phyloP scores from a whole-genome alignment of 2,888 invertebrate species.

The Mellilla xanthometata region DNA sequence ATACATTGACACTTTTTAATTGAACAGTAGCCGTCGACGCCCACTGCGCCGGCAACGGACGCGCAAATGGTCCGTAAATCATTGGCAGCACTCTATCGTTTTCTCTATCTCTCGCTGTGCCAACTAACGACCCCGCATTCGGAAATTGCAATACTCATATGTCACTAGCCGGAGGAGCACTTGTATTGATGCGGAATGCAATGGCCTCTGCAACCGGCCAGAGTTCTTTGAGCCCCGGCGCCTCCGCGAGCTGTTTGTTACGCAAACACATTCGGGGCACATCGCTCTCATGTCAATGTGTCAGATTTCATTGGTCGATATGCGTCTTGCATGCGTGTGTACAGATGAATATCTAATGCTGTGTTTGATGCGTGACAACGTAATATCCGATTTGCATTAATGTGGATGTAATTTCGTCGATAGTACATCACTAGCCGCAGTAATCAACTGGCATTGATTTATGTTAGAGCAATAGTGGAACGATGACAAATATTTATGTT shows the following conservation, averaged over 20 bases:
- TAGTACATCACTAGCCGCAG: background rate
- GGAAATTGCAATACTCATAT: slow-evolving; percentile 76
- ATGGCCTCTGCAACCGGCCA: slow-evolving; percentile 49
- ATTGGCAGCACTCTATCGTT: slow-evolving; percentile 51
- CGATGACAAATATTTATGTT: no score
- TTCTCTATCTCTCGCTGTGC: slow-evolving; percentile 47
- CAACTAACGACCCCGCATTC: slow-evolving; percentile 63
- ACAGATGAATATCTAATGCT: slow-evolving; percentile 48
- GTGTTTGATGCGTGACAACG: slow-evolving; percentile 37
- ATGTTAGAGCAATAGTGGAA: no score
- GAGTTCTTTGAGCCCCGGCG: slow-evolving; percentile 40
- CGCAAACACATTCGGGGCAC: slow-evolving; percentile 26
- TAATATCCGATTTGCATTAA: slow-evolving; percentile 23
- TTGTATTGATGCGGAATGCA: slow-evolving; percentile 61
- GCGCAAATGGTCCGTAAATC: slow-evolving; percentile 58
- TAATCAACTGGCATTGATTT: no score
- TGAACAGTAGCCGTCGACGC: slow-evolving; percentile 43
- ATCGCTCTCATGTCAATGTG: slow-evolving; percentile 35
- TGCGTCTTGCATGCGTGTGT: slow-evolving; percentile 35
- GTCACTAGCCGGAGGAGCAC: slow-evolving; percentile 60
- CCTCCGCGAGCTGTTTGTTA: slow-evolving; percentile 31
- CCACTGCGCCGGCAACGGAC: slow-evolving; percentile 48
- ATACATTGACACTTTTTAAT: slow-evolving; percentile 55
- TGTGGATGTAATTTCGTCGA: background rate
- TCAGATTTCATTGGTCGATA: slow-evolving; percentile 41